Base-by-base conservation (phyloP, 2,113 vertebrate species). In the Reinhardtius hippoglossoides region DNA sequence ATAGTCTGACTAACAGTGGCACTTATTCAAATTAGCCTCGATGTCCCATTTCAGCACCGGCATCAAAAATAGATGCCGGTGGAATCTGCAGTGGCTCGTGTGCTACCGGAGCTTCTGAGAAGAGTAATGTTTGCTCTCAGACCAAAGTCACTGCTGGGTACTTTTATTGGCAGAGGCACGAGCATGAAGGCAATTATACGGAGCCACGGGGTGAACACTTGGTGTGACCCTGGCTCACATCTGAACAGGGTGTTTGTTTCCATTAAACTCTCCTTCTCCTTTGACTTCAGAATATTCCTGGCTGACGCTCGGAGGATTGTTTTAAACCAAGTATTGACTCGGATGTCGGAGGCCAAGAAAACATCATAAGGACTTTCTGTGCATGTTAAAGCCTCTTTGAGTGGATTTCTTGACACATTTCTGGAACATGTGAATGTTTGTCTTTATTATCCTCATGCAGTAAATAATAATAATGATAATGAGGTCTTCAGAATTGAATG, bases 101-200 rank as follows among this genome's bases (percentile, higher is more conserved):
- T 3, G 27, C 64, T 54, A 71, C 63, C 68, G 71, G 74, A 50
- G 66, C 81, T 23, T 31, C 55, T 50, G 46, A 71, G 78, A 70
- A 67, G 73, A 80, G 71, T 62, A 67, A 50, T 18, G 3, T 69
- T 76, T 35, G 46, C 85, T 64, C 72, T 76, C 74, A 48, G 75
- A 87, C 76, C 68, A 74, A 55, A 83, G 65, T 81, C 80, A 76
- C 88, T 76, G 70, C 68, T 61, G 62, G 75, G 71, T 78, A 50
- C 86, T 86, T 88, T 74, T 70, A 77, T 83, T 85, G 71, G 76
- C 67, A 80, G 68, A 71, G 6, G 72, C 69, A 70, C 55, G 67
- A 77, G 83, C 86, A 87, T 81, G 80, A 84, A 88, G 81, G 70
- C 81, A 89, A 89, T 91, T 90, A 89, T 31, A 72, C 68, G 72